Percentiles rank a stretch among this genome's conserved stretches.
Conservation (phyloP, 1,140 invertebrate genomes). For the Acromyrmex echinatior region DNA sequence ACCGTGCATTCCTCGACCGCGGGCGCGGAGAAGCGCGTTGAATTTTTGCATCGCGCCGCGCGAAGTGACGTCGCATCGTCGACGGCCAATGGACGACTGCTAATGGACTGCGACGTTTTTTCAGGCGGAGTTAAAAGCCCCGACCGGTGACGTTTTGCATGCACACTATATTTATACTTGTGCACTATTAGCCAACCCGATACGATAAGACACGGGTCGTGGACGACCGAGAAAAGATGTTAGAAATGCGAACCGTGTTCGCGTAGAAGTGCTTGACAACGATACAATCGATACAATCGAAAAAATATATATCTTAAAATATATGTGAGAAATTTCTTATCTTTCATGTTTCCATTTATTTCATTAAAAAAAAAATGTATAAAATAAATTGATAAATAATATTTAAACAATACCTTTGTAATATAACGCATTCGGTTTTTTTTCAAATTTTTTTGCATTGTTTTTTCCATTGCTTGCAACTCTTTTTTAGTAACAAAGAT, state of each 20-base stretch:
- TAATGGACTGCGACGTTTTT: constrained; percentile 81
- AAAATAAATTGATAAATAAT: background rate
- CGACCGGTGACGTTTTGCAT: constrained; percentile 74
- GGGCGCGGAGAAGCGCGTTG: constrained; percentile 47
- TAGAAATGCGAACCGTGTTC: constrained; percentile 4
- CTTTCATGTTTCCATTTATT: background rate
- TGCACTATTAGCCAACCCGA: constrained; percentile 30
- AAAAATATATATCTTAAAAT: background rate
- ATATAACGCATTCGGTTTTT: too few relatives aligned
- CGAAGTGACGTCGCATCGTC: constrained; percentile 71
- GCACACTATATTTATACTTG: constrained; percentile 74
- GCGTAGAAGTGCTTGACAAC: background rate
- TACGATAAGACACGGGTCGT: constrained; percentile 40
- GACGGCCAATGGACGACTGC: constrained; percentile 27
- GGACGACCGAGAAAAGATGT: background rate
- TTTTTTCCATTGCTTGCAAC: too few relatives aligned
- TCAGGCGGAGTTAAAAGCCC: constrained; percentile 78
- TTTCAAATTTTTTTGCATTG: too few relatives aligned
- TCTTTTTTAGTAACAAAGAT: too few relatives aligned
- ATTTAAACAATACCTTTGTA: too few relatives aligned
- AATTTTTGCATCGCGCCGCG: constrained; percentile 62
- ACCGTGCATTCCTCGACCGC: background rate
- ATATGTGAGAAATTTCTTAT: background rate
- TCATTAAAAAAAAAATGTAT: background rate
- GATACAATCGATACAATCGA: background rate